phyloP scores from a whole-genome alignment of 2,797 vertebrate genomes.

The Strix occidentalis region DNA sequence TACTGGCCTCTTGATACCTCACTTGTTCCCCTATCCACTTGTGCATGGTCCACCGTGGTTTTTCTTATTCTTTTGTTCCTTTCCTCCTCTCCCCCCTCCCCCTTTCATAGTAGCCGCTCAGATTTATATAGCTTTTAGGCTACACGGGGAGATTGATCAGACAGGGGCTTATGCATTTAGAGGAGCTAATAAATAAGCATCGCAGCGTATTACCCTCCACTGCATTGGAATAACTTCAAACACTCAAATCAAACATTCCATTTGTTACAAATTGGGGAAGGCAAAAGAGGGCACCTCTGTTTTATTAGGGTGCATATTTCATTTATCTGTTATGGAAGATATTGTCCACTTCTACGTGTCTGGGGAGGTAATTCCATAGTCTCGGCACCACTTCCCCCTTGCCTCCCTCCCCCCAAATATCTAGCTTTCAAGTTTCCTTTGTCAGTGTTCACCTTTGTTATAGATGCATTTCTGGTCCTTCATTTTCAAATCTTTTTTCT shows the following conservation, averaged over 20 bases:
- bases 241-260: neutral
- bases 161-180: conserved; percentile 6
- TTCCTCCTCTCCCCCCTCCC: too few relatives aligned
- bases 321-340: neutral
- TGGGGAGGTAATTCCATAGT: neutral
- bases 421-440: neutral
- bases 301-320: conserved; percentile 8
- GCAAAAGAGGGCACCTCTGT: neutral
- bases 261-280: neutral
- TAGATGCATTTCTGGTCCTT: neutral
- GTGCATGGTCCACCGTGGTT: neutral
- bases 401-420: neutral
- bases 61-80: neutral
- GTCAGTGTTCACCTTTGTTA: neutral
- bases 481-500: neutral
- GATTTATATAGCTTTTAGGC: conserved; percentile 43
- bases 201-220: neutral
- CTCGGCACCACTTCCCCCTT: neutral
- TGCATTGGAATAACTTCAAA: conserved; percentile 17
- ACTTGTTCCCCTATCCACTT: neutral
- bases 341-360: neutral
- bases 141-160: neutral
- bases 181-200: conserved; percentile 28
- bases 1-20: neutral
- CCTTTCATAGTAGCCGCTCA: neutral